Evolutionary conservation across 1,140 invertebrate genomes (phyloP).

Genomic region (Procambarus clarkii): DNA sequence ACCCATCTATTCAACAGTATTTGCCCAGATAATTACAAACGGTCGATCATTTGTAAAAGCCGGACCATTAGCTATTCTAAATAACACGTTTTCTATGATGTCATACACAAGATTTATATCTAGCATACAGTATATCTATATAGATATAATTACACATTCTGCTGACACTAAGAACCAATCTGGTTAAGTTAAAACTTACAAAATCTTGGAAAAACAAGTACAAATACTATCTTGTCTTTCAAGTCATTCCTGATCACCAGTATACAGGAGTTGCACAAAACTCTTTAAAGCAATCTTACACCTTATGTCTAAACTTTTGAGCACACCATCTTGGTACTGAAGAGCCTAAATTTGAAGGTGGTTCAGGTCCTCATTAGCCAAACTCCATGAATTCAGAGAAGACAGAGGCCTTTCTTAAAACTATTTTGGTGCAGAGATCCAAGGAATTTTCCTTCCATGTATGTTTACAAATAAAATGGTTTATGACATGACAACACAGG

Average conservation of each 20-base stretch:
- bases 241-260: too few relatives aligned
- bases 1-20: neutral
- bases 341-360: neutral
- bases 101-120: neutral
- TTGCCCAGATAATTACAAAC: constrained; percentile 5
- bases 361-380: neutral
- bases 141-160: too few relatives aligned
- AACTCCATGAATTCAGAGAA: neutral
- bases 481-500: constrained; percentile 2
- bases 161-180: too few relatives aligned
- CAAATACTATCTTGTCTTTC: too few relatives aligned
- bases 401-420: constrained; percentile 1
- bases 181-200: too few relatives aligned
- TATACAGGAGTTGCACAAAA: neutral
- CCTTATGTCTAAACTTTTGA: neutral
- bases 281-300: neutral
- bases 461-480: neutral
- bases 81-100: neutral
- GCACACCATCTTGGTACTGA: neutral
- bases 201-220: too few relatives aligned
- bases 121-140: too few relatives aligned
- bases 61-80: neutral
- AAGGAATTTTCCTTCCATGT: neutral
- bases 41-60: neutral
- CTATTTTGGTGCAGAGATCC: constrained; percentile 16